Evolutionary conservation across 2,797 vertebrate genomes (phyloP).

Genomic region (Rhyacichthys aspro): DNA sequence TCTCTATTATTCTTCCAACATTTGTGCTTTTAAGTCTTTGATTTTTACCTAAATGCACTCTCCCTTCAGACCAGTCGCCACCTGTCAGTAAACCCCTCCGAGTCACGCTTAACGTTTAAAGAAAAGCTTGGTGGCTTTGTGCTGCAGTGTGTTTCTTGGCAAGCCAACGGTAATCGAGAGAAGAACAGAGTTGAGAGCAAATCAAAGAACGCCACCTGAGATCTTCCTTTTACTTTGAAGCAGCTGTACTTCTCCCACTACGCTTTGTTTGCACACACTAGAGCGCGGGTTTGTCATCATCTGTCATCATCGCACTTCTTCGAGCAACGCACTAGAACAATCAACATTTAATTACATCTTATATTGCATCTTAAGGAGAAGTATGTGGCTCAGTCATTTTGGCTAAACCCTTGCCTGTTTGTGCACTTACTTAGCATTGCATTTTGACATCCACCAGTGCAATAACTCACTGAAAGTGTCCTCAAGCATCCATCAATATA

Average conservation of each 20-base stretch:
- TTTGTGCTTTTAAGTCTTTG: not conserved
- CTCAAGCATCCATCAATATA: too few relatives aligned
- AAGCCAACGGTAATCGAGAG: not conserved
- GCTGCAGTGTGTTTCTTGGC: not conserved
- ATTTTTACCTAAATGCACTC: not conserved
- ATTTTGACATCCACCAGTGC: too few relatives aligned
- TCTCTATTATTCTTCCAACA: not conserved
- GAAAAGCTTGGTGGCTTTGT: slow-evolving; percentile 7
- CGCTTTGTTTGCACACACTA: not conserved
- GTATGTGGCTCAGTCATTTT: not conserved
- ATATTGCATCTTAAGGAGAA: slow-evolving; percentile 4
- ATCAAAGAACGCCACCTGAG: slow-evolving; percentile 9
- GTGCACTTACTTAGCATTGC: too few relatives aligned
- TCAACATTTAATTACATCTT: slow-evolving; percentile 2
- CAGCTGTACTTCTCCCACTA: slow-evolving; percentile 1
- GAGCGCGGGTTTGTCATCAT: not conserved
- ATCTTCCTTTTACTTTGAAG: not conserved
- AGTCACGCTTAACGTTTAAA: not conserved
- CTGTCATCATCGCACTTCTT: slow-evolving; percentile 1
- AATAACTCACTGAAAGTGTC: too few relatives aligned
- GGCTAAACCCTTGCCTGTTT: too few relatives aligned
- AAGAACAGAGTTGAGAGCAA: not conserved
- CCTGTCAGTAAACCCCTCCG: slow-evolving; percentile 1
- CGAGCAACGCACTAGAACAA: not conserved
- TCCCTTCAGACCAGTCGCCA: not conserved